These are phyloP conservation scores for Amphimallon solstitiale DNA, from an alignment of 2,888 invertebrate genomes.

Conservation along the genomic window DNA sequence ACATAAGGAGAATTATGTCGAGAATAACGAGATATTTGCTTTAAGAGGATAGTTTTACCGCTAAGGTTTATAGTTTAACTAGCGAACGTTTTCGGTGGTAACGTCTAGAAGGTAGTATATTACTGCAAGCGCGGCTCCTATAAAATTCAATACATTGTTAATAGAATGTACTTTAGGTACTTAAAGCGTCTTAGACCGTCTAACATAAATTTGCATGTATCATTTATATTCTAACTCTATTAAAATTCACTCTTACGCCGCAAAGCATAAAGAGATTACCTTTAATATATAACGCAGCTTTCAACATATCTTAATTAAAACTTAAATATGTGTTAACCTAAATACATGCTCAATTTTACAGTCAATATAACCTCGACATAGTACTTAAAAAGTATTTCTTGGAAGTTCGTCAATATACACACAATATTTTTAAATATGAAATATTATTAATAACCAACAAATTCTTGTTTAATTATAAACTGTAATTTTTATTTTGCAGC, in stretches of 20 bases:
- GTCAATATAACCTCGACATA: too few species aligned
- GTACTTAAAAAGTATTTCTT: too few species aligned
- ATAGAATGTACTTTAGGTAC: conserved; percentile 34
- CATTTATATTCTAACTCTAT: conserved; percentile 32
- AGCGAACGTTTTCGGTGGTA: conserved; percentile 25
- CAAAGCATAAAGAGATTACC: conserved; percentile 25
- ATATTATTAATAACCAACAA: not conserved
- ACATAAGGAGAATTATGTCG: not conserved
- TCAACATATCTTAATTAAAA: conserved; percentile 6
- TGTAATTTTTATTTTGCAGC: too few species aligned
- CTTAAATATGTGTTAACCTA: not conserved
- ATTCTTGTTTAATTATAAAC: not conserved
- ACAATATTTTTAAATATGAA: too few species aligned
- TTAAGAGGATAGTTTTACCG: conserved; percentile 19
- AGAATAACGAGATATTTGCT: not conserved
- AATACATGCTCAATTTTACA: too few species aligned
- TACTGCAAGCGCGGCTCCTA: conserved; percentile 12
- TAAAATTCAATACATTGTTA: conserved; percentile 40
- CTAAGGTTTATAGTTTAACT: conserved; percentile 20
- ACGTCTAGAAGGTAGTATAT: conserved; percentile 22
- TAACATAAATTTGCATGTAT: conserved; percentile 37
- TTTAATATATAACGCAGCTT: conserved; percentile 12
- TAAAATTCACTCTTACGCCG: conserved; percentile 23
- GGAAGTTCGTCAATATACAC: too few species aligned
- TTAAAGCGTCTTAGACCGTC: conserved; percentile 29